Conservation (phyloP, 1,140 invertebrate species). For the Archivesica marissinica region DNA sequence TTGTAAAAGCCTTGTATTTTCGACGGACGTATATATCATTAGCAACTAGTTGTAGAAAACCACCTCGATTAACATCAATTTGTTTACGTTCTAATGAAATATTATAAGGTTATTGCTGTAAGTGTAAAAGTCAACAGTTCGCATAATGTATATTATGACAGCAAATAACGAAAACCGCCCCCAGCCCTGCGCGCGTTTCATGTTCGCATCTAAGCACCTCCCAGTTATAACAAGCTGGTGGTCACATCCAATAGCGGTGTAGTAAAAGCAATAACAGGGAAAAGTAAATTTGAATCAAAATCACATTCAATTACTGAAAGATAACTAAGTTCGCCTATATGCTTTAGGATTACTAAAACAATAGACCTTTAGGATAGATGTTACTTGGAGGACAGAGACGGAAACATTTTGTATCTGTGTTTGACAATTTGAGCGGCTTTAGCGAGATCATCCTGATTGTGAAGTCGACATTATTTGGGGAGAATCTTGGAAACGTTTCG, state of each 20-base stretch:
- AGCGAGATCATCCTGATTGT: not conserved
- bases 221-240: slow-evolving; percentile 40
- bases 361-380: slow-evolving; percentile 47
- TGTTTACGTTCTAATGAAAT: slow-evolving; percentile 51
- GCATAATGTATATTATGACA: slow-evolving; percentile 54
- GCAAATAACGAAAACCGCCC: slow-evolving; percentile 26
- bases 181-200: slow-evolving; percentile 52
- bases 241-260: slow-evolving; percentile 47
- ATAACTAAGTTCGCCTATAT: slow-evolving; percentile 55
- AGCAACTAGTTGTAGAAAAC: not conserved
- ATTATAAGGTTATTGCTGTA: slow-evolving; percentile 26
- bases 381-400: not conserved
- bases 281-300: slow-evolving; percentile 64
- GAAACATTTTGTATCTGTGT: slow-evolving; percentile 28
- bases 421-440: slow-evolving; percentile 45
- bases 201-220: slow-evolving; percentile 35
- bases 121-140: slow-evolving; percentile 58
- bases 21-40: slow-evolving; percentile 14
- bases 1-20: not conserved
- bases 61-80: slow-evolving; percentile 26
- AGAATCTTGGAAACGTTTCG: slow-evolving; percentile 17
- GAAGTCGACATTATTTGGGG: slow-evolving; percentile 29
- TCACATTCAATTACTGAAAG: slow-evolving; percentile 60
- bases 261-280: slow-evolving; percentile 32
- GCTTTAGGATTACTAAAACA: slow-evolving; percentile 50